Conservation (phyloP, 1,140 invertebrate species). For the Neotoxoptera formosana region DNA sequence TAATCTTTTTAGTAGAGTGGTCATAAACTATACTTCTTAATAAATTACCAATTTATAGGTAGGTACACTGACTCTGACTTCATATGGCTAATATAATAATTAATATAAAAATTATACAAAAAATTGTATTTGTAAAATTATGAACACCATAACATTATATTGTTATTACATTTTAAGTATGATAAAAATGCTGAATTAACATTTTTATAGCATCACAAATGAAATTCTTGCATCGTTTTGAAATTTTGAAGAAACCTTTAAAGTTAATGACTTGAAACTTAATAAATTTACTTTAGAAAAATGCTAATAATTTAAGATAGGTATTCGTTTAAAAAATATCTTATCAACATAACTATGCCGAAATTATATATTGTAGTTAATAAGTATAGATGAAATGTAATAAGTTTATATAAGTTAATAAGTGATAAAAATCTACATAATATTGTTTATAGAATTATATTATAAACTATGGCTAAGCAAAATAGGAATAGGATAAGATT, state of each 20-base stretch:
- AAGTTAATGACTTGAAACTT: not conserved
- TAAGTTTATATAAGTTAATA: too few relatives aligned
- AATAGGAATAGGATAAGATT: too few relatives aligned
- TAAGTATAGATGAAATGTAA: too few relatives aligned
- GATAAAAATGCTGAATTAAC: not conserved
- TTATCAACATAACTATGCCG: not conserved
- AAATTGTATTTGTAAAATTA: not conserved
- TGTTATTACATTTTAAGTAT: not conserved
- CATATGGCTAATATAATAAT: not conserved
- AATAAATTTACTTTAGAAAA: not conserved
- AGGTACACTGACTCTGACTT: too few relatives aligned
- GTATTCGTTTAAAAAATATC: not conserved
- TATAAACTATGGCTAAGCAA: too few relatives aligned
- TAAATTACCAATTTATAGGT: not conserved
- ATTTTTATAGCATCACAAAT: not conserved
- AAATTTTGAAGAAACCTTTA: not conserved
- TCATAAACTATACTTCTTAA: not conserved
- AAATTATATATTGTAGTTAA: not conserved
- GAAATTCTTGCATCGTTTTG: not conserved
- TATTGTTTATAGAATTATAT: too few relatives aligned
- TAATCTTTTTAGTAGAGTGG: not conserved
- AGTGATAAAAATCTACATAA: too few relatives aligned
- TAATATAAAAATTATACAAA: not conserved
- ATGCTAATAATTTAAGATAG: not conserved
- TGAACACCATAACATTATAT: not conserved